Evolutionary conservation across 2,113 vertebrate species (phyloP), one percentile per base, ranked within the genome.

Genomic region (Ammodramus savannarum): DNA sequence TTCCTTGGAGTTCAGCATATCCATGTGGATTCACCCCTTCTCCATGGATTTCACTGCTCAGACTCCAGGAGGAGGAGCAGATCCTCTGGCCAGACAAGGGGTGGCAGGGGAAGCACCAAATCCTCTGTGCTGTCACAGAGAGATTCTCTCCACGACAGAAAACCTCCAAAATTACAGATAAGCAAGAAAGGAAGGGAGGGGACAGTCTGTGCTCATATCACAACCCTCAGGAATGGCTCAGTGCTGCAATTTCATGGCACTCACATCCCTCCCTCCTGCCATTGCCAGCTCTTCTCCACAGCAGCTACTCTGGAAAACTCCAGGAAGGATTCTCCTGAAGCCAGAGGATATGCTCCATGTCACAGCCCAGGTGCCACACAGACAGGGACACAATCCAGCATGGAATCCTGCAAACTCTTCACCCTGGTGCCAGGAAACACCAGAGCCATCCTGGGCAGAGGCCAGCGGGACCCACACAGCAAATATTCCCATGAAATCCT

Each of bases 71-170:
- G 13, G 16, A 84, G 41, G 23, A 41, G 26, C n/a, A 38, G 62
- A 44, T 9, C 12, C 44, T 29, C 63, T 29, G 38, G 59, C 26
- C 39, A 63, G 87, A 16, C 1, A 5, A 58, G 29, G 1, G 7
- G 15, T 17, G 22, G 67, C 31, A 65, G 31, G 23, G 39, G 51
- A 57, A 48, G 38, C 51, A 73, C 29, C 36, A 81, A 73, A 62
- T 8, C 49, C 46, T 54, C 17, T 1, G 9, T 11, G 36, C 51
- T 13, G 2, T 22, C 20, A n/a, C 3, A 3, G 27, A 0, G 0
- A 62, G 51, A 44, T 26, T 16, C 34, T 36, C 51, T 31, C 38
- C 43, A 22, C 1, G 2, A 39, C 0, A 0, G 21, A 52, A 27
- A 90, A 54, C 32, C 13, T 49, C 59, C 38, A 71, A 41, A 82